Percentiles rank a stretch among this genome's conserved stretches.
Conservation (phyloP, 2,888 invertebrate species). For the Papilio gigon region DNA sequence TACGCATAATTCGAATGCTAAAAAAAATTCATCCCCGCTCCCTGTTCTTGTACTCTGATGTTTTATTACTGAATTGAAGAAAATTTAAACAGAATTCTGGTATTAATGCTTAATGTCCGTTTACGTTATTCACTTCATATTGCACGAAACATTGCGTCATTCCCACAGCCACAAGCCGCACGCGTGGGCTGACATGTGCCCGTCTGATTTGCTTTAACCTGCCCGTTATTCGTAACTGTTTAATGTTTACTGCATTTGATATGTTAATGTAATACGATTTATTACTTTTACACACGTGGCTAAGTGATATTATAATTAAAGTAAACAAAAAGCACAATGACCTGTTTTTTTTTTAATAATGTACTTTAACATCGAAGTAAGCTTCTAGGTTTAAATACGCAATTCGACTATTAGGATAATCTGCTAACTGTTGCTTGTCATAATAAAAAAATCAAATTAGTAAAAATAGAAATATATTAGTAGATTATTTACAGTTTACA, state of each 20-base stretch:
- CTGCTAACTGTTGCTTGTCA: no score
- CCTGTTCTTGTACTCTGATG: no score
- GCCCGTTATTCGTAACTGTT: conserved; percentile 10
- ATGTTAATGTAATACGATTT: conserved; percentile 7
- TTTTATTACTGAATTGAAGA: no score
- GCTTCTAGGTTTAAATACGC: not conserved
- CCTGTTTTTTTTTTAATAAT: no score
- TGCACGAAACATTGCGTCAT: conserved; percentile 26
- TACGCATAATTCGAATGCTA: not conserved
- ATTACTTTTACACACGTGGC: not conserved
- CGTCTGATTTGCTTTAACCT: conserved; percentile 30
- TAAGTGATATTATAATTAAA: not conserved
- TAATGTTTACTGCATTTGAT: conserved; percentile 27
- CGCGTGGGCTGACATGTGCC: conserved; percentile 26
- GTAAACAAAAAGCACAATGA: not conserved
- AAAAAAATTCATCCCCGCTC: not conserved
- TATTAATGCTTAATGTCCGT: not conserved
- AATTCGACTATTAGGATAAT: no score
- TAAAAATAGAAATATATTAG: no score
- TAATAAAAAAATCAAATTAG: no score
- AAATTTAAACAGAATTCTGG: no score
- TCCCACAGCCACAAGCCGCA: conserved; percentile 35
- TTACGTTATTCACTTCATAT: not conserved
- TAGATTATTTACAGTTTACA: no score
- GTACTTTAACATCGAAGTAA: no score